Percentiles rank a stretch among this genome's conserved stretches.
Conservation (phyloP, 2,113 vertebrate species). For the Pangasianodon hypophthalmus region DNA sequence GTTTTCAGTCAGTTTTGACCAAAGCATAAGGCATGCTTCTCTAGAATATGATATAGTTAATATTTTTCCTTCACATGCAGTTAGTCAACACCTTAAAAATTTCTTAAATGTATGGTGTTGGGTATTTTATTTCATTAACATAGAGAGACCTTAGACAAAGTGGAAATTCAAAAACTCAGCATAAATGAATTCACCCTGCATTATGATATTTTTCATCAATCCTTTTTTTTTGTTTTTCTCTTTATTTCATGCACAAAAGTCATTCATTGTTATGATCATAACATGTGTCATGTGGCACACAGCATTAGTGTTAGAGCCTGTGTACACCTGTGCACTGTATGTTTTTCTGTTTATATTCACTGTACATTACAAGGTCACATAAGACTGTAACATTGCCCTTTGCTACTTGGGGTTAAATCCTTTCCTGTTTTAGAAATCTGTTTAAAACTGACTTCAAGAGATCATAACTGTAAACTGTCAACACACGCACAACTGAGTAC, state of each 20-base stretch:
- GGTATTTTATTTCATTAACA: not conserved
- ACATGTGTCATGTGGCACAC: not conserved
- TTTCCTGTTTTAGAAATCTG: not conserved
- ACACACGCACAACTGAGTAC: not conserved
- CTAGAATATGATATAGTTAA: not conserved
- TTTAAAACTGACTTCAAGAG: not conserved
- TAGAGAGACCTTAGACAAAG: not conserved
- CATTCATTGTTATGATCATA: not conserved
- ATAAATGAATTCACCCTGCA: not conserved
- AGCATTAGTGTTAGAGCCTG: not conserved
- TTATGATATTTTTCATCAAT: not conserved
- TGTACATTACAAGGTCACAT: not conserved
- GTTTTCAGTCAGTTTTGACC: not conserved
- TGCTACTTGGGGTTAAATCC: not conserved
- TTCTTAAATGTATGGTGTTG: not conserved
- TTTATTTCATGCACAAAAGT: not conserved
- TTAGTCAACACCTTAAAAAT: not conserved
- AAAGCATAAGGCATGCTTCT: not conserved
- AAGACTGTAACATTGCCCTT: not conserved
- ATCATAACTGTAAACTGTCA: not conserved
- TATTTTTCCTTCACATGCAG: not conserved
- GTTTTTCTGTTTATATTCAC: constrained; percentile 18
- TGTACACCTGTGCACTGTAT: not conserved
- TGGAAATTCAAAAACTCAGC: not conserved
- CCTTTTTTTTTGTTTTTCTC: not conserved